A percentile compares a stretch with the other conserved stretches of the same genome.
phyloP scores from a whole-genome alignment of 2,888 invertebrate genomes.

The Andrena praecox region DNA sequence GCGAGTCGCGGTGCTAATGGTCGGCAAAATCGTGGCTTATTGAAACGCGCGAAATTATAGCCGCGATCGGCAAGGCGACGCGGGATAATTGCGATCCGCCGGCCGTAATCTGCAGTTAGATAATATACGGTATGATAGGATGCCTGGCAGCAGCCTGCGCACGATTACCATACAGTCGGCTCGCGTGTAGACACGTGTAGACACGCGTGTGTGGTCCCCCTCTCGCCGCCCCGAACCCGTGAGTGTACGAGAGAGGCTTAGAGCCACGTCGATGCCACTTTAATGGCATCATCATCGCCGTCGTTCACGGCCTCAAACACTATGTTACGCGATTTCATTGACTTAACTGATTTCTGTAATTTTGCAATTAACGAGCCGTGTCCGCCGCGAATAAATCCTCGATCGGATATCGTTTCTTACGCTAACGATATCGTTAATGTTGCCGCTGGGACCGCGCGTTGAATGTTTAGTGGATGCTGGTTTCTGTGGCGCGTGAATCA shows the following conservation, averaged over 20 bases:
- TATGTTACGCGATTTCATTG: slow-evolving; percentile 57
- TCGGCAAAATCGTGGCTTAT: slow-evolving; percentile 79
- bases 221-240: not conserved
- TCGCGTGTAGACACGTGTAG: slow-evolving; percentile 44
- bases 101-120: slow-evolving; percentile 76
- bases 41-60: slow-evolving; percentile 81
- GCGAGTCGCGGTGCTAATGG: slow-evolving; percentile 72
- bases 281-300: slow-evolving; percentile 70
- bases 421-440: slow-evolving; percentile 41
- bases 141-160: slow-evolving; percentile 71
- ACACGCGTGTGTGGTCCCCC: slow-evolving; percentile 32
- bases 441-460: not conserved
- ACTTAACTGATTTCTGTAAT: slow-evolving; percentile 57
- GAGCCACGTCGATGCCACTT: slow-evolving; percentile 60
- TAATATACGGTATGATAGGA: slow-evolving; percentile 77
- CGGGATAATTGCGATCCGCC: slow-evolving; percentile 79
- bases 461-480: slow-evolving; percentile 8
- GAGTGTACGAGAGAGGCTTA: not conserved
- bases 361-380: slow-evolving; percentile 55
- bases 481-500: not conserved
- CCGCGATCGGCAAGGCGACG: slow-evolving; percentile 44
- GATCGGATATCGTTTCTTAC: slow-evolving; percentile 35
- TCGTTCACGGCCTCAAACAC: slow-evolving; percentile 52
- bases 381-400: slow-evolving; percentile 56
- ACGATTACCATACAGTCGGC: slow-evolving; percentile 76